Conservation (phyloP, 2,113 vertebrate species). For the Ceratotherium simum region DNA sequence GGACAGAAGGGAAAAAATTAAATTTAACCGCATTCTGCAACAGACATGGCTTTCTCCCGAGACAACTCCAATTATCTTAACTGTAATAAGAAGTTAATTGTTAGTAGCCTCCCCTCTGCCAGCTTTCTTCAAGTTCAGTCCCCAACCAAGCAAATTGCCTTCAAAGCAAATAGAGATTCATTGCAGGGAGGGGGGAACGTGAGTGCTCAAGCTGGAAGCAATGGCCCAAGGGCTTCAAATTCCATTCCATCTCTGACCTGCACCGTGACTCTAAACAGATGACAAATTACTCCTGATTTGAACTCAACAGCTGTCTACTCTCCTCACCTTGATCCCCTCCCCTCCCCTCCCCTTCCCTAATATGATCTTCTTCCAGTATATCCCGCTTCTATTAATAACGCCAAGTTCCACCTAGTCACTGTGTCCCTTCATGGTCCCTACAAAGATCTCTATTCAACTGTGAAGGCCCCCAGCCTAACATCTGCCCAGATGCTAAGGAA, state of each 20-base stretch:
- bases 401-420: neutral
- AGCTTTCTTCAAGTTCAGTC: slow-evolving; percentile 48
- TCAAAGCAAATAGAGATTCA: slow-evolving; percentile 64
- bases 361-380: neutral
- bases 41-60: slow-evolving; percentile 68
- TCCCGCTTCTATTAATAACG: neutral
- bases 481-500: neutral
- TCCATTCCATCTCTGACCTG: neutral
- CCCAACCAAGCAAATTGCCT: slow-evolving; percentile 56
- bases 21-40: slow-evolving; percentile 72
- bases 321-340: neutral
- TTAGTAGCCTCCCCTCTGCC: slow-evolving; percentile 62
- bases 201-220: slow-evolving; percentile 14
- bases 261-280: slow-evolving; percentile 42
- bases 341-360: neutral
- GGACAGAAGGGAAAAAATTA: slow-evolving; percentile 61
- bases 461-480: neutral
- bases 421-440: neutral
- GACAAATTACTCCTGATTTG: slow-evolving; percentile 58
- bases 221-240: slow-evolving; percentile 16
- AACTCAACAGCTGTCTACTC: slow-evolving; percentile 36
- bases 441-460: neutral
- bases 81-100: slow-evolving; percentile 76
- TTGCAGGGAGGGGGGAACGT: neutral
- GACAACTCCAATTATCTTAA: slow-evolving; percentile 73